Percentiles rank a stretch among this genome's conserved stretches.
Conservation (phyloP, 2,888 invertebrate species). For the Phanerotoma sp. region DNA sequence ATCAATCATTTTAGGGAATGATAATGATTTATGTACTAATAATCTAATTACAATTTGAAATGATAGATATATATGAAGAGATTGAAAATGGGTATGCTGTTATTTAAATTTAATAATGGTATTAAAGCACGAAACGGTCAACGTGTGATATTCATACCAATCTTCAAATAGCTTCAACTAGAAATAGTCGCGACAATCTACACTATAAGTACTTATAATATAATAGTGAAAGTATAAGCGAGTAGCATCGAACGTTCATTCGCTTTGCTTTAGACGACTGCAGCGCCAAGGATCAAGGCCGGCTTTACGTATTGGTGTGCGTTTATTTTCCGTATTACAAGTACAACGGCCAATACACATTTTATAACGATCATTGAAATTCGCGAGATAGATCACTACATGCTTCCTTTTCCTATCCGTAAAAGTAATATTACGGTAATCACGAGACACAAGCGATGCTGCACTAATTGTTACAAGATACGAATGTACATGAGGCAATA, state of each 20-base stretch:
- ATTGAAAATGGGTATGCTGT: too few relatives aligned
- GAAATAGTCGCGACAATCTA: neutral
- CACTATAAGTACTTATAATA: slow-evolving; percentile 29
- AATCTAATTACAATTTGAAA: too few relatives aligned
- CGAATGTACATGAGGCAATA: too few relatives aligned
- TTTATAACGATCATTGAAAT: neutral
- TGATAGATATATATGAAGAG: too few relatives aligned
- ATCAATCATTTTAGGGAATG: too few relatives aligned
- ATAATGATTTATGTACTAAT: too few relatives aligned
- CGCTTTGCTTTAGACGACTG: slow-evolving; percentile 46
- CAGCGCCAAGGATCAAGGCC: slow-evolving; percentile 57
- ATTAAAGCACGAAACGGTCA: neutral
- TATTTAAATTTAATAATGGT: too few relatives aligned
- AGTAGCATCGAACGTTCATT: slow-evolving; percentile 36
- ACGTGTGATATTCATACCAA: slow-evolving; percentile 20
- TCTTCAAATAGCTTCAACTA: slow-evolving; percentile 33
- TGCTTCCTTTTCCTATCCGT: too few relatives aligned
- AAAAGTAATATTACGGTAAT: too few relatives aligned
- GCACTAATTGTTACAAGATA: too few relatives aligned
- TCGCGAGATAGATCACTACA: neutral
- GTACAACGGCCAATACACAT: neutral
- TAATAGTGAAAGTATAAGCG: slow-evolving; percentile 51
- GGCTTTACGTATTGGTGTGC: slow-evolving; percentile 36
- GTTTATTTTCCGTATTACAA: slow-evolving; percentile 3
- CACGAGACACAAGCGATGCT: too few relatives aligned